Percentiles rank a stretch among this genome's conserved stretches.
phyloP scores from a whole-genome alignment of 1,140 invertebrate species.

The Lamellibrachia luymesi region DNA sequence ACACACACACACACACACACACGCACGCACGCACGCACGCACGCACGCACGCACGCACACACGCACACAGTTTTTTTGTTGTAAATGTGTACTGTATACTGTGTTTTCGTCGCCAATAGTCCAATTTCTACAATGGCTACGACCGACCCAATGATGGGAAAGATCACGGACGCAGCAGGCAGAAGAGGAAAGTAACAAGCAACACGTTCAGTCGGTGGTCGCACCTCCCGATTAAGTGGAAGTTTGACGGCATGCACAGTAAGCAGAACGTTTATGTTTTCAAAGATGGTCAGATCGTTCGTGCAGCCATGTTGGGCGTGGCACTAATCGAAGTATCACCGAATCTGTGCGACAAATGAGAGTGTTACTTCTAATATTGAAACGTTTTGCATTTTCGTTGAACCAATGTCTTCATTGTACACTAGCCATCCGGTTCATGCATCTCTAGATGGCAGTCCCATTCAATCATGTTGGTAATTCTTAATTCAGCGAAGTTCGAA shows the following conservation, averaged over 20 bases:
- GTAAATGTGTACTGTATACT: background rate
- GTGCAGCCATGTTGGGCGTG: background rate
- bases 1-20: background rate
- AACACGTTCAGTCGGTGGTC: background rate
- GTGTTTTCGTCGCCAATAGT: background rate
- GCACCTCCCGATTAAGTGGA: background rate
- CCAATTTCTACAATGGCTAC: background rate
- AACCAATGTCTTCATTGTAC: background rate
- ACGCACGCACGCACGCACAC: background rate
- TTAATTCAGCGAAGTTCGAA: background rate
- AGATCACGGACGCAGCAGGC: background rate
- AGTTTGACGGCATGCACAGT: constrained; percentile 15
- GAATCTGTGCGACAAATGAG: too few relatives aligned
- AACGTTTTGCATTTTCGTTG: too few relatives aligned
- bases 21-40: background rate
- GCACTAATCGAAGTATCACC: too few relatives aligned
- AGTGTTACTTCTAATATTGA: too few relatives aligned
- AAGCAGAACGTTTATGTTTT: background rate
- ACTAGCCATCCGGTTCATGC: background rate
- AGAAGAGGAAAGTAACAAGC: constrained; percentile 10
- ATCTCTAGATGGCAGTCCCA: too few relatives aligned
- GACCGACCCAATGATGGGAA: background rate
- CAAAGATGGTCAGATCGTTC: background rate
- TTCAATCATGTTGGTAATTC: too few relatives aligned
- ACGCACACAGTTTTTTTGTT: background rate